Evolutionary conservation across 2,888 invertebrate genomes (phyloP).

Genomic region (Epinotia demarniana): DNA sequence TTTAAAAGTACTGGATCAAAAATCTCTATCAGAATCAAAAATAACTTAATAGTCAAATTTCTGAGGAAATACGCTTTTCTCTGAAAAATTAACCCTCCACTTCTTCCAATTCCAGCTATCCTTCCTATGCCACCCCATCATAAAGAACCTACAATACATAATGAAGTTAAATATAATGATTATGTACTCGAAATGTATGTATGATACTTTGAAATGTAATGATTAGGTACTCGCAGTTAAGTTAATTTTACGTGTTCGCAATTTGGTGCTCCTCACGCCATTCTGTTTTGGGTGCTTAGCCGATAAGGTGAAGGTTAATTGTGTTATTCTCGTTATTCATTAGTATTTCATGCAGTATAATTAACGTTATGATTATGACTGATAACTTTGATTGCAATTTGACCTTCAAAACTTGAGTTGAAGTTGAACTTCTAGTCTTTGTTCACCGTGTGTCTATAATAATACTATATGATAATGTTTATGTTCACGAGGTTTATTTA

Average conservation of each 20-base stretch:
- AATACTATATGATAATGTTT: no score
- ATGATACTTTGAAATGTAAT: not conserved
- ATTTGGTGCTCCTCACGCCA: conserved; percentile 57
- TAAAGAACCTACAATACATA: not conserved
- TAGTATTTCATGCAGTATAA: conserved; percentile 29
- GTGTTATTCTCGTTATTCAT: conserved; percentile 49
- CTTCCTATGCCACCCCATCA: not conserved
- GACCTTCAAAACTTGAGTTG: conserved; percentile 28
- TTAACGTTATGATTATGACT: conserved; percentile 16
- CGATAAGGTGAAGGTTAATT: conserved; percentile 76
- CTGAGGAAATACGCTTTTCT: not conserved
- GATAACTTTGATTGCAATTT: conserved; percentile 9
- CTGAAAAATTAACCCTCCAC: not conserved
- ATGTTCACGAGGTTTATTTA: no score
- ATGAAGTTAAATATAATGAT: conserved; percentile 7
- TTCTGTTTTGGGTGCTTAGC: conserved; percentile 60
- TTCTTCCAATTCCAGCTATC: not conserved
- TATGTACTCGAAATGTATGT: not conserved
- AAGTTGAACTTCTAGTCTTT: conserved; percentile 24
- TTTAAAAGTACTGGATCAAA: not conserved
- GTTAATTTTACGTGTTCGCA: conserved; percentile 47
- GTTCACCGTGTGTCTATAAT: not conserved
- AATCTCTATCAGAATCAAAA: not conserved
- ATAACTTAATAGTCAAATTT: no score
- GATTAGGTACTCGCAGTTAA: conserved; percentile 19